Evolutionary conservation across 2,797 vertebrate species (phyloP).

Genomic region (Cynodonichthys magdalenae): DNA sequence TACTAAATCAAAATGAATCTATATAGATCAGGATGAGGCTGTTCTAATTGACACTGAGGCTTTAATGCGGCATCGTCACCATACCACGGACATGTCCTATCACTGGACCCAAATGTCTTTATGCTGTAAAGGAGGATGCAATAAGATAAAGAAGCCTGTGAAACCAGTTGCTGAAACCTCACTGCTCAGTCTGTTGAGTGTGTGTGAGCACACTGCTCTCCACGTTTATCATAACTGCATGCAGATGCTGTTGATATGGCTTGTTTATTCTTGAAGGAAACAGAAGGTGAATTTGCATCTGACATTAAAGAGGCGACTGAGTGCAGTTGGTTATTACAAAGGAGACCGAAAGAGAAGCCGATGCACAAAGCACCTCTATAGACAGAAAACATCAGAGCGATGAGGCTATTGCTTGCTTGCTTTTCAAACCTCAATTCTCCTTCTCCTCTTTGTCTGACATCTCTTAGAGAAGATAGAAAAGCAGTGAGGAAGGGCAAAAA

Average conservation of each 20-base stretch:
- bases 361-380: slow-evolving; percentile 58
- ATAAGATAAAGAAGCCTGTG: slow-evolving; percentile 6
- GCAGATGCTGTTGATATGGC: slow-evolving; percentile 42
- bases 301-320: slow-evolving; percentile 56
- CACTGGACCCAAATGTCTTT: slow-evolving; percentile 33
- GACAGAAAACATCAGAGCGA: slow-evolving; percentile 52
- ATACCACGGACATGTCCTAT: slow-evolving; percentile 23
- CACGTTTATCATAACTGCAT: slow-evolving; percentile 45
- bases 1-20: slow-evolving; percentile 65
- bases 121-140: slow-evolving; percentile 5
- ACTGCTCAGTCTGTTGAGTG: background rate
- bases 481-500: slow-evolving; percentile 19
- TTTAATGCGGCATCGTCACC: slow-evolving; percentile 20
- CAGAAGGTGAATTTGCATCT: slow-evolving; percentile 50
- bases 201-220: slow-evolving; percentile 7
- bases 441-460: slow-evolving; percentile 50
- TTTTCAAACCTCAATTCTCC: slow-evolving; percentile 53
- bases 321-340: slow-evolving; percentile 51
- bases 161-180: slow-evolving; percentile 11
- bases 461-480: slow-evolving; percentile 32
- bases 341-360: slow-evolving; percentile 38
- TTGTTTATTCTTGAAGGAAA: slow-evolving; percentile 48
- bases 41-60: slow-evolving; percentile 56
- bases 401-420: slow-evolving; percentile 37
- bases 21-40: slow-evolving; percentile 56